A percentile compares a stretch with the other conserved stretches of the same genome.
Evolutionary conservation across 30 jellyfish, hydroid and myxozoan genomes (phyloP).

Genomic region (Hydractinia symbiolongicarpus): DNA sequence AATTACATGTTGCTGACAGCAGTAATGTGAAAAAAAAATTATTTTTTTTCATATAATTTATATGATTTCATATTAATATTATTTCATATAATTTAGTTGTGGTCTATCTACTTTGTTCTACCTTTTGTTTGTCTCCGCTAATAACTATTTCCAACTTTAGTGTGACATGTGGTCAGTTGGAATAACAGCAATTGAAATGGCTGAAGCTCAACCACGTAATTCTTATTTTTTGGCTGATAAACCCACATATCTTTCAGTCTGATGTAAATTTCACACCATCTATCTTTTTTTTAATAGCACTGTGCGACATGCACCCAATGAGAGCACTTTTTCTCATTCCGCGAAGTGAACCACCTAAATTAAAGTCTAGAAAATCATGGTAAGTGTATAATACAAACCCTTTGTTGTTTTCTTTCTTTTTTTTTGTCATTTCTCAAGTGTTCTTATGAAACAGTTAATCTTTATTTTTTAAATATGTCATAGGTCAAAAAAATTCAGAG

Average conservation of each 20-base stretch:
- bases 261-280: background rate
- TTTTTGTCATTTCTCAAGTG: too few relatives aligned
- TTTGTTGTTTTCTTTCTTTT: too few relatives aligned
- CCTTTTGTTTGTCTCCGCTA: background rate
- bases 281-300: conserved; percentile 56
- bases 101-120: too few relatives aligned
- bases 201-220: conserved; percentile 99
- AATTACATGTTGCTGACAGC: too few relatives aligned
- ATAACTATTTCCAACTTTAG: conserved; percentile 28
- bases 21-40: too few relatives aligned
- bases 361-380: conserved; percentile 90
- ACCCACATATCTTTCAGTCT: background rate
- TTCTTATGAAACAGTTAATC: background rate
- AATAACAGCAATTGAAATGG: conserved; percentile 99
- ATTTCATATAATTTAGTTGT: too few relatives aligned
- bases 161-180: conserved; percentile 99
- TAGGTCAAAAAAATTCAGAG: conserved; percentile 93
- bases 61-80: too few relatives aligned
- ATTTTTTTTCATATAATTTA: too few relatives aligned
- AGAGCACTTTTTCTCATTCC: conserved; percentile 96
- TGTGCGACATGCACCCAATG: conserved; percentile 99
- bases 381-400: conserved; percentile 4
- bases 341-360: conserved; percentile 96
- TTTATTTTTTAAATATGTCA: background rate
- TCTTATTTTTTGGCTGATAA: background rate